Conservation (phyloP, 1,140 invertebrate species). For the Microvelia longipes region DNA sequence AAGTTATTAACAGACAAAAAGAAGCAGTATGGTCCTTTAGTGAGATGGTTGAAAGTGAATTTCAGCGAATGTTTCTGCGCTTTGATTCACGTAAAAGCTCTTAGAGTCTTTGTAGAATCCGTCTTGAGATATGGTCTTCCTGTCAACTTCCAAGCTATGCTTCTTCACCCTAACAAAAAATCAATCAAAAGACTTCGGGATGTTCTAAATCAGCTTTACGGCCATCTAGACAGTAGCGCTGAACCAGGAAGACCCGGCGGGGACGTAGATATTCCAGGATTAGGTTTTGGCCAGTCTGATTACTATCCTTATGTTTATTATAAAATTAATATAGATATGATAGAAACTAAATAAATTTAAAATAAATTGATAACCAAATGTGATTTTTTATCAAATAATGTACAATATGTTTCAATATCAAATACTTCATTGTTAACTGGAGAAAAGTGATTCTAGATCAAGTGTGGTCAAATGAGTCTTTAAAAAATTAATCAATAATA, state of each 20-base stretch:
- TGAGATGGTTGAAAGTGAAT: slow-evolving; percentile 96
- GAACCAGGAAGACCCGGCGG: slow-evolving; percentile 38
- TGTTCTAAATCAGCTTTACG: slow-evolving; percentile 80
- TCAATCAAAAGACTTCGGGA: slow-evolving; percentile 76
- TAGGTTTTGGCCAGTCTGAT: slow-evolving; percentile 78
- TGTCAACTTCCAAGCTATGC: slow-evolving; percentile 93
- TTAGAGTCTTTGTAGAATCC: slow-evolving; percentile 95
- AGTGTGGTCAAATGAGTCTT: too few relatives aligned
- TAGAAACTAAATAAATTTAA: slow-evolving; percentile 7
- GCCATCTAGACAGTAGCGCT: slow-evolving; percentile 85
- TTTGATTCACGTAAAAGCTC: slow-evolving; percentile 95
- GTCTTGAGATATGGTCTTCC: slow-evolving; percentile 85
- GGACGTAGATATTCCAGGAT: slow-evolving; percentile 75
- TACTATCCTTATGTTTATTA: slow-evolving; percentile 97
- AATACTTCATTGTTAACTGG: too few relatives aligned
- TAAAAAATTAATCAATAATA: too few relatives aligned
- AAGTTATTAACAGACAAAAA: slow-evolving; percentile 95
- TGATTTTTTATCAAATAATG: too few relatives aligned
- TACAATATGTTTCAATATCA: too few relatives aligned
- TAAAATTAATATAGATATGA: slow-evolving; percentile 68
- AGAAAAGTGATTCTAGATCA: too few relatives aligned
- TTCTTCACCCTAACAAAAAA: slow-evolving; percentile 87
- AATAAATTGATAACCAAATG: too few relatives aligned
- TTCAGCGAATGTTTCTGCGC: slow-evolving; percentile 97
- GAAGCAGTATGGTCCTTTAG: slow-evolving; percentile 91